A percentile compares a stretch with the other conserved stretches of the same genome.
Conservation (phyloP, 2,888 invertebrate genomes). For the Amiota communis region DNA sequence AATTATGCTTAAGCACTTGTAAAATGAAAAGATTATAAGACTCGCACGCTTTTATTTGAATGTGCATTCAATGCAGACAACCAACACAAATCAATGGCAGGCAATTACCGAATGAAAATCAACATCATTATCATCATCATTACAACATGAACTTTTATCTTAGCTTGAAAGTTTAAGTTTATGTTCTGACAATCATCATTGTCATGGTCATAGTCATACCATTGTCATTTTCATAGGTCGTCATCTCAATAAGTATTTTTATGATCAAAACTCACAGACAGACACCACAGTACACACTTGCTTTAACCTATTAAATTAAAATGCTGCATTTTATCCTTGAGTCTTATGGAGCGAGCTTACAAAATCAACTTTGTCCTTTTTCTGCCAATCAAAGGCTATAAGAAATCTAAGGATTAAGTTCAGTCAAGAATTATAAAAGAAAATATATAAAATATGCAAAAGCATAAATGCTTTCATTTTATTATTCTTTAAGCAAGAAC, state of each 20-base stretch:
- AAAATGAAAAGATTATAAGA: constrained; percentile 53
- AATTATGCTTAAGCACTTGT: no score
- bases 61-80: constrained; percentile 11
- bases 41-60: constrained; percentile 12
- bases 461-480: background rate
- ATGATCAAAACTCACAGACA: no score
- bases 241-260: no score
- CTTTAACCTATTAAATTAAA: background rate
- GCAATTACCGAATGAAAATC: background rate
- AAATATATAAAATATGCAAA: constrained; percentile 12
- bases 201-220: no score
- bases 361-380: background rate
- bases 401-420: no score
- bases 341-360: no score
- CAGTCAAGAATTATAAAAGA: background rate
- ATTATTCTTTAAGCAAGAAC: background rate
- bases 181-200: background rate
- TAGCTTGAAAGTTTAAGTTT: background rate
- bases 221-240: no score
- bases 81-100: background rate
- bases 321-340: no score
- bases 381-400: constrained; percentile 2
- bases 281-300: constrained; percentile 5
- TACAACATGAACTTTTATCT: no score
- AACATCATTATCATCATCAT: background rate